Conservation (phyloP, 2,113 vertebrate genomes). For the Galeopterus variegatus region DNA sequence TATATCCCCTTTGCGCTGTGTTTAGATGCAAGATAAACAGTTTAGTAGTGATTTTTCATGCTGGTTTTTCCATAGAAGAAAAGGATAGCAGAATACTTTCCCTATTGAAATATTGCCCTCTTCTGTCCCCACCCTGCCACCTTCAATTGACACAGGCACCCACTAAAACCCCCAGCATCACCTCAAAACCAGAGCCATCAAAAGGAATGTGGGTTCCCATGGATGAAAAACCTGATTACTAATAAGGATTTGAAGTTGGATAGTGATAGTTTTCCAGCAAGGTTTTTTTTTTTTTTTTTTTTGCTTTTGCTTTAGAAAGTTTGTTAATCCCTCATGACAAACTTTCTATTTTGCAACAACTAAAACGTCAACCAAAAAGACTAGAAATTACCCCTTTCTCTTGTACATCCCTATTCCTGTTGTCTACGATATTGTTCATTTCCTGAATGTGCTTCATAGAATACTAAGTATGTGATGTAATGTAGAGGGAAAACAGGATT, state of each 20-base stretch:
- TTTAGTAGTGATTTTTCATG: neutral
- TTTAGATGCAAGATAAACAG: neutral
- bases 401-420: neutral
- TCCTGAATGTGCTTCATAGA: constrained; percentile 19
- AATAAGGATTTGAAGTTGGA: neutral
- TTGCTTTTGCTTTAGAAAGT: neutral
- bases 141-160: neutral
- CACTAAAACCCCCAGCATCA: neutral
- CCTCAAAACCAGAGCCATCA: neutral
- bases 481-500: neutral
- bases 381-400: constrained; percentile 7
- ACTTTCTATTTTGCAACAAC: constrained; percentile 8
- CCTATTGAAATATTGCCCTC: neutral
- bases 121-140: neutral
- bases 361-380: neutral
- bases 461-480: neutral
- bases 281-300: too few relatives aligned
- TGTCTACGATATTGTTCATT: neutral
- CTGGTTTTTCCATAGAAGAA: neutral
- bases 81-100: neutral
- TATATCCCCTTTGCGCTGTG: neutral
- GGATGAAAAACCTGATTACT: neutral
- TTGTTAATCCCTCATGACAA: neutral
- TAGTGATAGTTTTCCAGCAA: neutral
- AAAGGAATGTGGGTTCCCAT: neutral